Percentiles rank a stretch among this genome's conserved stretches.
Evolutionary conservation across 1,140 invertebrate genomes (phyloP).

Genomic region (Hylyphantes graminicola): DNA sequence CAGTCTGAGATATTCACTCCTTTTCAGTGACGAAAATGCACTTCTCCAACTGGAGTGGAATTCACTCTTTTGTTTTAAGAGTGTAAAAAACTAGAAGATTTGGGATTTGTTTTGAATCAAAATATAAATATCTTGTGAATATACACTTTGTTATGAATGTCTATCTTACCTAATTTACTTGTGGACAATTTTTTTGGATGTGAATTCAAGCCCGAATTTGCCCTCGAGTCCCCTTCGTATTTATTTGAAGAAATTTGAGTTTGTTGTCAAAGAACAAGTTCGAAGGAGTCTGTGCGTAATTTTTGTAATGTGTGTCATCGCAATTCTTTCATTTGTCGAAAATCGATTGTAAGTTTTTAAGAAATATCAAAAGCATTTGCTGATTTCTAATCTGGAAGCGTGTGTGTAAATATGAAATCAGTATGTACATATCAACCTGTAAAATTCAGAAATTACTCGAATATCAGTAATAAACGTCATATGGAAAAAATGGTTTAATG

Average conservation of each 20-base stretch:
- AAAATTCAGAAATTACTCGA: conserved; percentile 54
- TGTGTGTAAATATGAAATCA: conserved; percentile 54
- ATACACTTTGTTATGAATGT: no score
- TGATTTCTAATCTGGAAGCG: conserved; percentile 44
- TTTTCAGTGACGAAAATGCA: no score
- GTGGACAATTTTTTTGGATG: no score
- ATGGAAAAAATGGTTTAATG: conserved; percentile 28
- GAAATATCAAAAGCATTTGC: conserved; percentile 40
- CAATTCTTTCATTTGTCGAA: conserved; percentile 23
- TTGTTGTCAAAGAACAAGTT: background rate
- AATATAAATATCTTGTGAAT: no score
- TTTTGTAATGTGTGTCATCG: conserved; percentile 29
- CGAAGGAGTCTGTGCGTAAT: background rate
- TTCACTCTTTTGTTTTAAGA: no score
- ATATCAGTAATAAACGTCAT: conserved; percentile 60
- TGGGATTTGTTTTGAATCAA: no score
- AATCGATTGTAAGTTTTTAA: conserved; percentile 36
- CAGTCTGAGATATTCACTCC: no score
- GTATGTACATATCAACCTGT: conserved; percentile 57
- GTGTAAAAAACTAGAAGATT: no score
- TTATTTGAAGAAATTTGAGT: conserved; percentile 1
- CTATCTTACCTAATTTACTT: no score
- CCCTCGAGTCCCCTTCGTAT: background rate
- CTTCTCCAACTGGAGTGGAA: no score
- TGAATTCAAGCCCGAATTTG: no score